Evolutionary conservation across 2,888 invertebrate genomes (phyloP).

Genomic region (Tinea pellionella): DNA sequence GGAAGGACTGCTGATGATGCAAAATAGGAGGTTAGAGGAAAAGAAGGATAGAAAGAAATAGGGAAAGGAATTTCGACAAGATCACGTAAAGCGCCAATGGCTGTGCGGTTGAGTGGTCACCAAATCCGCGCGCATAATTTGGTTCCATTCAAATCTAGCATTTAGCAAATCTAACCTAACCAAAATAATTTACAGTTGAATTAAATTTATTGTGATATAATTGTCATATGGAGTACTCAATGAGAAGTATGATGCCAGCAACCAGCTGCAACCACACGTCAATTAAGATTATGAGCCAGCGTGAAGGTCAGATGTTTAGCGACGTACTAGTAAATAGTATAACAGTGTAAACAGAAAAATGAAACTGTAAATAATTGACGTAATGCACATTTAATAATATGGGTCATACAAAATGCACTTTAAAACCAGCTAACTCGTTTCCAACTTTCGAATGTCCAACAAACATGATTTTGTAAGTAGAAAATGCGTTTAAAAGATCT

Average conservation of each 20-base stretch:
- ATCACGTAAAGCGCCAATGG: too few species aligned
- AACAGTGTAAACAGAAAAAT: slow-evolving; percentile 29
- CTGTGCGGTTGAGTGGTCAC: too few species aligned
- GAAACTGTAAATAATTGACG: neutral
- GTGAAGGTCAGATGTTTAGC: slow-evolving; percentile 40
- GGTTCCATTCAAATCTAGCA: too few species aligned
- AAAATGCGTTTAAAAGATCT: neutral
- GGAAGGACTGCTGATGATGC: too few species aligned
- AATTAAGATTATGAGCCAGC: slow-evolving; percentile 35
- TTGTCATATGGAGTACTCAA: neutral
- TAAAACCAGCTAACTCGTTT: neutral
- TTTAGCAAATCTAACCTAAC: too few species aligned
- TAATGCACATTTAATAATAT: neutral
- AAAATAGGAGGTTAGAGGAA: too few species aligned
- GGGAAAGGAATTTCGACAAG: too few species aligned
- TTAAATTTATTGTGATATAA: neutral
- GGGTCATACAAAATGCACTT: neutral
- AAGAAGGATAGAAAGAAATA: too few species aligned
- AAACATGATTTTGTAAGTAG: neutral
- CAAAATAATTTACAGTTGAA: neutral
- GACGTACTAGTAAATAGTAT: slow-evolving; percentile 35
- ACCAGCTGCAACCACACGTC: neutral
- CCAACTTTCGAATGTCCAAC: neutral
- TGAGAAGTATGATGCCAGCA: neutral
- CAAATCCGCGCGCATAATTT: too few species aligned